Conservation (phyloP, 2,888 invertebrate species). For the Isotomurus palustris region DNA sequence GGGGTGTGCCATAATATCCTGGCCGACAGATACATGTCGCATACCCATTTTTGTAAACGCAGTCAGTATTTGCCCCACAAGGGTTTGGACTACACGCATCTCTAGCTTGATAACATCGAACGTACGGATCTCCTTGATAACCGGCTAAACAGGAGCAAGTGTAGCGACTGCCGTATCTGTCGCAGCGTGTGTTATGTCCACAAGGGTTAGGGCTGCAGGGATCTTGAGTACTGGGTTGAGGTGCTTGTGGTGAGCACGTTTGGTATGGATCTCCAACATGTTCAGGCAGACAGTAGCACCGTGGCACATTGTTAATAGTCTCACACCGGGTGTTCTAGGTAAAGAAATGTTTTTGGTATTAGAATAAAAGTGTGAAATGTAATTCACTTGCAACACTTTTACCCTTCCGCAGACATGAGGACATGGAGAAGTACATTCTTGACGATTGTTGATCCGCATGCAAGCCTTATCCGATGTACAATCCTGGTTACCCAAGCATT, state of each 20-base stretch:
- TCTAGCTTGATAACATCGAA: conserved; percentile 16
- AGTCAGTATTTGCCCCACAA: conserved; percentile 34
- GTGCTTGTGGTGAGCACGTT: conserved; percentile 46
- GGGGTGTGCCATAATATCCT: conserved; percentile 37
- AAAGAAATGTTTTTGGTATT: conserved; percentile 20
- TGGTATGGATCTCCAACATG: conserved; percentile 47
- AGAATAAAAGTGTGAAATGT: background rate
- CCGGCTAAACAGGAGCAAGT: conserved; percentile 19
- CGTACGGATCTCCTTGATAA: conserved; percentile 31
- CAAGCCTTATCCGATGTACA: conserved; percentile 26
- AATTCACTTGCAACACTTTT: background rate
- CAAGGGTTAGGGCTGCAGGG: conserved; percentile 18
- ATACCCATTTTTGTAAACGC: conserved; percentile 28
- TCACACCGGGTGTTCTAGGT: conserved; percentile 58
- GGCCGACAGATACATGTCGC: conserved; percentile 30
- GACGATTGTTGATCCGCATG: conserved; percentile 10
- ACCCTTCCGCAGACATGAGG: background rate
- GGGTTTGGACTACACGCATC: conserved; percentile 30
- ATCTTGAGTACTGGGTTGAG: conserved; percentile 10
- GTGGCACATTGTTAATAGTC: conserved; percentile 33
- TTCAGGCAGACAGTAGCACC: conserved; percentile 48
- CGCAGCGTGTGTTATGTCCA: conserved; percentile 3
- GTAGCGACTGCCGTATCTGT: conserved; percentile 2
- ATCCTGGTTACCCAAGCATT: conserved; percentile 21
- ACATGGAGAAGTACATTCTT: conserved; percentile 27